Evolutionary conservation across 2,888 invertebrate genomes (phyloP), one percentile per base, ranked within the genome.

Genomic region (Petrophora chlorosata): DNA sequence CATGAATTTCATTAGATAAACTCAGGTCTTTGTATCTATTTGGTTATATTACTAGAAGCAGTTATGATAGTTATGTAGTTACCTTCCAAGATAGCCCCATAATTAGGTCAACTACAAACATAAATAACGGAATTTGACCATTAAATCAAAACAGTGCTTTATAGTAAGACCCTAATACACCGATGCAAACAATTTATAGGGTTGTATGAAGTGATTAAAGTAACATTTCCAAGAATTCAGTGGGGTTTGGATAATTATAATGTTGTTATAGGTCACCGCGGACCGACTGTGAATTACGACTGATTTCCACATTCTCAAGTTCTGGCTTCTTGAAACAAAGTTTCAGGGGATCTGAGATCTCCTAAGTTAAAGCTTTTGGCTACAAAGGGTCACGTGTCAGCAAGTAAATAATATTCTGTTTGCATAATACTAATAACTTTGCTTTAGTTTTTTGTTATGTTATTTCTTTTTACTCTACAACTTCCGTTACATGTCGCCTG

Each of bases 151-250:
- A 73, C 59, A 56, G 60, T 70, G 70, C 71, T 67, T 67, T 72
- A 74, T 68, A 73, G 68, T 70, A 66, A 71, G 72, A 67, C 70
- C 71, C 67, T 76, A 79, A 82, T 78, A 77, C 70, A 73, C 77
- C 74, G 74, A 79, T 79, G 75, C 73, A 69, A 76, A 76, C 79
- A 77, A 80, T 79, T 77, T 79, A 76, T 75, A 67, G 67, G 73
- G 78, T 73, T 80, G 82, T 80, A 77, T 82, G 76, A 86, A 88
- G 86, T 82, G 70, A 87, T 88, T 85, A 88, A 88, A 88, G 84
- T 85, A 73, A 79, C 85, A 85, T 88, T 86, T 86, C 73, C 73
- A 72, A 73, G 73, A 76, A 68, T 71, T 76, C 70, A 73, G 70
- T 70, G 65, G 68, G 59, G 60, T 70, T 76, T 60, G 57, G 82